These are phyloP conservation scores for Drosophila setifemur DNA, from an alignment of 1,140 invertebrate genomes.

Conservation along the genomic window DNA sequence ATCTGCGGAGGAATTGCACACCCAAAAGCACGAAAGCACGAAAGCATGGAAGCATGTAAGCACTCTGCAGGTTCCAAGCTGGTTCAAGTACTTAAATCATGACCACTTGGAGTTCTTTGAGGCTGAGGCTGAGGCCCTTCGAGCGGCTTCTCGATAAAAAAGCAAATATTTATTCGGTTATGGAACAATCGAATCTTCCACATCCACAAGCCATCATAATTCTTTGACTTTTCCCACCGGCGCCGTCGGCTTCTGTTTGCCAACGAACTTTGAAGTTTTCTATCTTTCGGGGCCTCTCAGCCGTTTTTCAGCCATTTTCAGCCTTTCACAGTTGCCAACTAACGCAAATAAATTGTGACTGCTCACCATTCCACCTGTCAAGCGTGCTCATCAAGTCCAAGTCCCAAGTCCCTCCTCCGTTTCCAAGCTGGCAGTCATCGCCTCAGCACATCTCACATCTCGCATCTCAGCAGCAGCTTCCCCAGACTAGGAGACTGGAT, in stretches of 20 bases:
- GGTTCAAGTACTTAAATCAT: too few species aligned
- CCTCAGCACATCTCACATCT: too few species aligned
- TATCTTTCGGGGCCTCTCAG: constrained; percentile 2
- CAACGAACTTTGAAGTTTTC: constrained; percentile 34
- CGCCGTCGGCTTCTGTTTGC: constrained; percentile 62
- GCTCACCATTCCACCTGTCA: constrained; percentile 59
- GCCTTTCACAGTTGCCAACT: constrained; percentile 62
- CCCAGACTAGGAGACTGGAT: constrained; percentile 3
- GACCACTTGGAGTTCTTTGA: constrained; percentile 4
- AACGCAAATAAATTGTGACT: constrained; percentile 74
- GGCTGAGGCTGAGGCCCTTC: too few species aligned
- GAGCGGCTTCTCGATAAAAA: too few species aligned
- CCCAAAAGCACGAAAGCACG: too few species aligned
- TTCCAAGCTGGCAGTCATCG: constrained; percentile 4
- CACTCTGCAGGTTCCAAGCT: too few species aligned
- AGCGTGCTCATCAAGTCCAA: constrained; percentile 33
- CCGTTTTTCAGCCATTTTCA: constrained; percentile 41
- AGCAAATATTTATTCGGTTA: constrained; percentile 19
- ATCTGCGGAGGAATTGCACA: constrained; percentile 1
- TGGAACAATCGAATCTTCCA: background rate
- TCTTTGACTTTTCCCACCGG: constrained; percentile 11
- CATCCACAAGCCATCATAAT: background rate
- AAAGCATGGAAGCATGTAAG: too few species aligned
- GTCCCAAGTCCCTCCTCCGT: background rate
- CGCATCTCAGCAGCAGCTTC: too few species aligned